phyloP scores from a whole-genome alignment of 1,140 invertebrate genomes.

The Campoletis sonorensis region DNA sequence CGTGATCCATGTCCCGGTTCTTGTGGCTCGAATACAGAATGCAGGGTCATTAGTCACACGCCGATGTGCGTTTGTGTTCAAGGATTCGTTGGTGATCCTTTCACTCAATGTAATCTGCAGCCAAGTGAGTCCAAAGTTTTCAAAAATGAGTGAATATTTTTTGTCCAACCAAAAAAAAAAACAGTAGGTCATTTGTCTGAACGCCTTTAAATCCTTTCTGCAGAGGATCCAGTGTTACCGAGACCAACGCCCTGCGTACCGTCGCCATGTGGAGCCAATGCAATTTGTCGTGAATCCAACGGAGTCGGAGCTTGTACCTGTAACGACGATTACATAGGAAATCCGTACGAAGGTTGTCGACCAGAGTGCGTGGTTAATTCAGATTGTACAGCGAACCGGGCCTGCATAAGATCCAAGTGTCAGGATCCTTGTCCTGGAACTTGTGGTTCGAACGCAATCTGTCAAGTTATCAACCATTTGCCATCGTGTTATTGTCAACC shows the following conservation, averaged over 20 bases:
- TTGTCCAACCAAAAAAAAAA: no score
- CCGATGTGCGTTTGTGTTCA: slow-evolving; percentile 72
- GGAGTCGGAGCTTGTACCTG: slow-evolving; percentile 81
- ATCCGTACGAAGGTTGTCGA: slow-evolving; percentile 81
- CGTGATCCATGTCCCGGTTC: slow-evolving; percentile 77
- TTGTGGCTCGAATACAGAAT: slow-evolving; percentile 78
- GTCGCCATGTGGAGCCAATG: slow-evolving; percentile 87
- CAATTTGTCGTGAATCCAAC: slow-evolving; percentile 80
- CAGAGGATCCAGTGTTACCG: slow-evolving; percentile 50
- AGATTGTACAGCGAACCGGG: slow-evolving; percentile 80
- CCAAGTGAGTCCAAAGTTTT: not conserved
- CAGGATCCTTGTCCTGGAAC: slow-evolving; percentile 85
- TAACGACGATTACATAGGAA: slow-evolving; percentile 79
- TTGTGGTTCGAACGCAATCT: slow-evolving; percentile 84
- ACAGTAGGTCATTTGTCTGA: no score
- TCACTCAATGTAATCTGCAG: slow-evolving; percentile 56
- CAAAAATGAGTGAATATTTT: no score
- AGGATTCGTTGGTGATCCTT: slow-evolving; percentile 71
- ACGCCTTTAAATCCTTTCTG: slow-evolving; percentile 43
- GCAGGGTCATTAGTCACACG: slow-evolving; percentile 69
- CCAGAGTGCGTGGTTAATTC: slow-evolving; percentile 82
- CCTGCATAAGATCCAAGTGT: slow-evolving; percentile 82
- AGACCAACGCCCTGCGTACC: slow-evolving; percentile 82
- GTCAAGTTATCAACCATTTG: slow-evolving; percentile 85
- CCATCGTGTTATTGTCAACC: slow-evolving; percentile 83